Percentiles rank a stretch among this genome's conserved stretches.
Evolutionary conservation across 1,140 invertebrate species (phyloP).

Genomic region (fruit fly (Drosophila melanogaster)): Release_6_plus_ISO1_MT NC_004354.4:18633001-18633500

Average conservation of each 20-base stretch:
- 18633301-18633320: conserved; percentile 9
- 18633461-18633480: conserved; percentile 6
- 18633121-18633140: not conserved
- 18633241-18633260: too few species aligned
- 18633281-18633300: not conserved
- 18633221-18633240: not conserved
- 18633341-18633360: conserved; percentile 48
- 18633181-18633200: not conserved
- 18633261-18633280: not conserved
- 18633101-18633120: not conserved
- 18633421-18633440: conserved; percentile 1
- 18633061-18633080: not conserved
- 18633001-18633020: not conserved
- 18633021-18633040: not conserved
- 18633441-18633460: conserved; percentile 18
- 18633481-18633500: not conserved
- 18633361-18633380: conserved; percentile 67
- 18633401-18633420: conserved; percentile 55
- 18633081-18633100: not conserved
- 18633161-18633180: not conserved
- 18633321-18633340: conserved; percentile 58
- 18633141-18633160: not conserved
- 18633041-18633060: conserved; percentile 8
- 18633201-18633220: not conserved
- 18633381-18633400: conserved; percentile 37